Evolutionary conservation across 2,888 invertebrate genomes (phyloP).

Genomic region (Parochlus steinenii): DNA sequence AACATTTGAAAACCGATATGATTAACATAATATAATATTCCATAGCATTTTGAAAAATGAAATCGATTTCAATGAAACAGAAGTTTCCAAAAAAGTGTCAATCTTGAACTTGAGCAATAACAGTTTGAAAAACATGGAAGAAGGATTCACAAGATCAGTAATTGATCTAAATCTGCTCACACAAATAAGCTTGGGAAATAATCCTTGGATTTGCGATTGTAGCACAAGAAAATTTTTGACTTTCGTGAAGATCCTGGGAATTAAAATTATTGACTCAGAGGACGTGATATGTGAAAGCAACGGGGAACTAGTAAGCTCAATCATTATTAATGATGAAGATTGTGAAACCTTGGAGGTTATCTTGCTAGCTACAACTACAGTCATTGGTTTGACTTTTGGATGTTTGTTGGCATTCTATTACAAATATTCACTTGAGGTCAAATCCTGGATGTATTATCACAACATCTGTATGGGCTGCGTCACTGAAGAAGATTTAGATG

Average conservation of each 20-base stretch:
- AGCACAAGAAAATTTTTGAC: constrained; percentile 38
- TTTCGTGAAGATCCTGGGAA: constrained; percentile 33
- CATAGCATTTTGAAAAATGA: too few species aligned
- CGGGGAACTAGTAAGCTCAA: too few species aligned
- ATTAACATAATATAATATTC: too few species aligned
- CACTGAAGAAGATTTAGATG: constrained; percentile 51
- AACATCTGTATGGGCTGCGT: constrained; percentile 43
- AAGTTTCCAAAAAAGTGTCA: too few species aligned
- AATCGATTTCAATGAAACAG: too few species aligned
- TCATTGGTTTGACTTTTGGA: constrained; percentile 33
- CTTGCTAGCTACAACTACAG: constrained; percentile 26
- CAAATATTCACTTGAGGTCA: constrained; percentile 41
- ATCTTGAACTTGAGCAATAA: constrained; percentile 43
- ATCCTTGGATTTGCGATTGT: constrained; percentile 56
- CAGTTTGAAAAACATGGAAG: constrained; percentile 33
- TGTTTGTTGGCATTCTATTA: constrained; percentile 35
- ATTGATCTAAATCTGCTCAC: constrained; percentile 29
- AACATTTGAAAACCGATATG: too few species aligned
- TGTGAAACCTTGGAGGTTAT: constrained; percentile 29
- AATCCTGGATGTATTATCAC: constrained; percentile 49
- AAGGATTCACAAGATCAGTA: constrained; percentile 28
- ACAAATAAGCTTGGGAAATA: constrained; percentile 40
- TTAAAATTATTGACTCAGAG: constrained; percentile 21
- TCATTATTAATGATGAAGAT: too few species aligned
- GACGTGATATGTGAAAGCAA: constrained; percentile 22